Evolutionary conservation across 1,140 invertebrate species (phyloP), one percentile per base, ranked within the genome.

Genomic region (Sitobion miscanthi): DNA sequence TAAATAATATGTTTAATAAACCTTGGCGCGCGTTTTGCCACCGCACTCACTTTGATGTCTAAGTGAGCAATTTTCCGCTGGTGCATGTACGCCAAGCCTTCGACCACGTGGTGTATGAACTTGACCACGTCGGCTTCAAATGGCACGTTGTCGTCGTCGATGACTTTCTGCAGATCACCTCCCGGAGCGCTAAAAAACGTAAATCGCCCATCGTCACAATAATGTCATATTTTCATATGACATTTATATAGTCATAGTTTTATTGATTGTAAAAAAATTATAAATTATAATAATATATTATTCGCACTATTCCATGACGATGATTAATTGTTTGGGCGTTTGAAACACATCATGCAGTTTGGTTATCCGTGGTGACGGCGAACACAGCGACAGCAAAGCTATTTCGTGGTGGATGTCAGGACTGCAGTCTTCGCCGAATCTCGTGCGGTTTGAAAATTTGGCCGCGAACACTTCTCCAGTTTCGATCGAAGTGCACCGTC

Each of bases 301-400:
- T 54, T 11, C 97, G 97, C 95, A 97, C 97, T 96, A 97, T 95
- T 98, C 97, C 95, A 97, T 97, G 93, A 98, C 96, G 93, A 97
- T 96, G 94, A 97, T 96, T 83, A 97, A 96, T 94, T 97, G 97
- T 85, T 96, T 96, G 35, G 96, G 95, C n/a, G 97, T 97, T 94
- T 97, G 97, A 95, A 96, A 97, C 14, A 97, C 97, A 95, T 97
- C 97, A 94, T 96, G 96, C 25, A 98, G 95, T 85, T 96, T 95
- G n/a, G 97, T 96, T 91, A 97, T 96, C 91, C 96, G 95, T 4
- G 96, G 96, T 90, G 96, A 96, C 77, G 96, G 95, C 17, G 96
- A 96, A 90, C 96, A 96, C 25, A 97, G 95, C 49, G 97, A 96
- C 89, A 97, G 95, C 94, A 97, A 96, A 17, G 96, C 96, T 90